Evolutionary conservation across 2,888 invertebrate species (phyloP).

Genomic region (Clistopyga incitator): DNA sequence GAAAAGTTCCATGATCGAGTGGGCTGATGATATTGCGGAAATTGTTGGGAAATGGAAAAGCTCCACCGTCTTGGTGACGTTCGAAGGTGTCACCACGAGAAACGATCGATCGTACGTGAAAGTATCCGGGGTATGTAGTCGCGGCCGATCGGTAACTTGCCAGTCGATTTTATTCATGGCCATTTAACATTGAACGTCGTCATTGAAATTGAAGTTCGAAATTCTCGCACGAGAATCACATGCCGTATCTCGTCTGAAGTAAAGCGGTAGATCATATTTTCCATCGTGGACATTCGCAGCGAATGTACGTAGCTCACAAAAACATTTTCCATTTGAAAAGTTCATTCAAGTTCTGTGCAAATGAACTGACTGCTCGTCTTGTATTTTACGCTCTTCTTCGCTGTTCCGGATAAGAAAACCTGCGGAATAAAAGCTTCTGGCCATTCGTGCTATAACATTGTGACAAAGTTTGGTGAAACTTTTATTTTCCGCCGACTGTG

Average conservation of each 20-base stretch:
- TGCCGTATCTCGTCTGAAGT: background rate
- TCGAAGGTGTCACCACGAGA: slow-evolving; percentile 9
- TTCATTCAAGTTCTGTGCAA: background rate
- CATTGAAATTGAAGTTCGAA: background rate
- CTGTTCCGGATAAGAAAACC: background rate
- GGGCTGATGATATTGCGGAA: slow-evolving; percentile 70
- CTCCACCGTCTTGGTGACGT: slow-evolving; percentile 37
- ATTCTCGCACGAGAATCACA: background rate
- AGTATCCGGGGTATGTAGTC: background rate
- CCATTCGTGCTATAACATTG: background rate
- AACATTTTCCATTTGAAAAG: background rate
- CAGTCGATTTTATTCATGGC: background rate
- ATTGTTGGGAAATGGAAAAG: slow-evolving; percentile 79
- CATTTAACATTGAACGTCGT: background rate
- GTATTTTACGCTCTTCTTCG: background rate
- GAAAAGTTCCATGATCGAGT: slow-evolving; percentile 72
- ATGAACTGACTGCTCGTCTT: background rate
- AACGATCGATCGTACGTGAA: slow-evolving; percentile 37
- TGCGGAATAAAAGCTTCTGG: background rate
- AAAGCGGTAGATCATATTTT: background rate
- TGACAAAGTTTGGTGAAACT: background rate
- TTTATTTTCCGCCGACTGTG: background rate
- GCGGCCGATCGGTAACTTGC: background rate
- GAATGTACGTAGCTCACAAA: background rate
- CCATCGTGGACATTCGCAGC: background rate